phyloP scores from a whole-genome alignment of 2,888 invertebrate species.

The Drepanosiphum platanoidis region DNA sequence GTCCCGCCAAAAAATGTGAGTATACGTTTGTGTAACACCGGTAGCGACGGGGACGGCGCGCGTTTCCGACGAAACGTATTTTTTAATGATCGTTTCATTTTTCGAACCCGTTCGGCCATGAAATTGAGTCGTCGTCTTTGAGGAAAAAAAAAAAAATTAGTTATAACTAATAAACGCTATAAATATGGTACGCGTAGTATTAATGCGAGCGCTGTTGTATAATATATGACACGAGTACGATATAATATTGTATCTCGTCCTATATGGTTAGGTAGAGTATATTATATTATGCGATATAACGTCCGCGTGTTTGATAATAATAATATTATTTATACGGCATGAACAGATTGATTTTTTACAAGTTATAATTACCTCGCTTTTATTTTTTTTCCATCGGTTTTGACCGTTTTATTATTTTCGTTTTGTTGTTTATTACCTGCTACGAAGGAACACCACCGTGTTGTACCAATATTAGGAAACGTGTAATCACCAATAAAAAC shows the following conservation, averaged over 20 bases:
- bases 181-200: not conserved
- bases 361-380: not conserved
- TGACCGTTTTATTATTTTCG: not conserved
- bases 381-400: not conserved
- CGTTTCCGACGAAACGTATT: not conserved
- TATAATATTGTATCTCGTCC: not conserved
- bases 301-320: not conserved
- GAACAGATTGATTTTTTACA: not conserved
- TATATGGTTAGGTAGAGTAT: not conserved
- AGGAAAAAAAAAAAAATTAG: not conserved
- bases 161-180: not conserved
- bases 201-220: not conserved
- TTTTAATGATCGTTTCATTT: conserved; percentile 13
- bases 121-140: conserved; percentile 35
- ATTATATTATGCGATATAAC: too few species aligned
- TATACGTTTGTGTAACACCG: conserved; percentile 25
- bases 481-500: not conserved
- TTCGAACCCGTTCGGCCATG: conserved; percentile 38
- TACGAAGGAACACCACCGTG: not conserved
- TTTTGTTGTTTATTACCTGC: not conserved
- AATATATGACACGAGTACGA: not conserved
- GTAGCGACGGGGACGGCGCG: not conserved
- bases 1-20: conserved; percentile 58
- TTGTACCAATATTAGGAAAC: not conserved
- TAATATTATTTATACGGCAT: too few species aligned